phyloP scores from a whole-genome alignment of 2,113 vertebrate genomes.

The Laticauda laticaudata region DNA sequence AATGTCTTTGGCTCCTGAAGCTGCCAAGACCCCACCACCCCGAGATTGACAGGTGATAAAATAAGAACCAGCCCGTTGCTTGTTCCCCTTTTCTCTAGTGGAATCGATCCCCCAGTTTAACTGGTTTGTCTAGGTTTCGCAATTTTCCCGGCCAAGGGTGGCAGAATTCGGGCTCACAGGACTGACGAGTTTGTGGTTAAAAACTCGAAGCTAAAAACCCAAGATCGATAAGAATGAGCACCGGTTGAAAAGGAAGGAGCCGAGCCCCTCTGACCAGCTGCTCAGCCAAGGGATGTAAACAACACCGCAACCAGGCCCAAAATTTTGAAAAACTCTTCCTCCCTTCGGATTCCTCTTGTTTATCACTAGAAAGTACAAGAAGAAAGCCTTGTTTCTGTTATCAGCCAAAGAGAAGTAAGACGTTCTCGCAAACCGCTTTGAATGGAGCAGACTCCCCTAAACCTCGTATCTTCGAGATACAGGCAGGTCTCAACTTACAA shows the following conservation, averaged over 20 bases:
- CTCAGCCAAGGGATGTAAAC: background rate
- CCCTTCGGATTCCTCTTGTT: background rate
- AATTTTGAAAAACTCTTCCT: background rate
- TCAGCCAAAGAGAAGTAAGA: background rate
- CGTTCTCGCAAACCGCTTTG: background rate
- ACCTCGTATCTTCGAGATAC: background rate
- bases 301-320: background rate
- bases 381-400: background rate
- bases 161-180: background rate
- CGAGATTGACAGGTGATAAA: background rate
- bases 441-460: background rate
- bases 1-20: background rate
- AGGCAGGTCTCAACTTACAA: no score
- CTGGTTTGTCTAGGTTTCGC: background rate
- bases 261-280: background rate
- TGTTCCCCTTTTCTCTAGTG: background rate
- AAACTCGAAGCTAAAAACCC: background rate
- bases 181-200: background rate
- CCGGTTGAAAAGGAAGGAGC: background rate
- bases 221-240: background rate
- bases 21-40: background rate
- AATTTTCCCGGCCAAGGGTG: background rate
- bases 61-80: background rate
- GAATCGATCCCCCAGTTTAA: background rate
- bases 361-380: background rate